phyloP scores from a whole-genome alignment of 2,797 vertebrate species.

The Coracias cyanogaster region DNA sequence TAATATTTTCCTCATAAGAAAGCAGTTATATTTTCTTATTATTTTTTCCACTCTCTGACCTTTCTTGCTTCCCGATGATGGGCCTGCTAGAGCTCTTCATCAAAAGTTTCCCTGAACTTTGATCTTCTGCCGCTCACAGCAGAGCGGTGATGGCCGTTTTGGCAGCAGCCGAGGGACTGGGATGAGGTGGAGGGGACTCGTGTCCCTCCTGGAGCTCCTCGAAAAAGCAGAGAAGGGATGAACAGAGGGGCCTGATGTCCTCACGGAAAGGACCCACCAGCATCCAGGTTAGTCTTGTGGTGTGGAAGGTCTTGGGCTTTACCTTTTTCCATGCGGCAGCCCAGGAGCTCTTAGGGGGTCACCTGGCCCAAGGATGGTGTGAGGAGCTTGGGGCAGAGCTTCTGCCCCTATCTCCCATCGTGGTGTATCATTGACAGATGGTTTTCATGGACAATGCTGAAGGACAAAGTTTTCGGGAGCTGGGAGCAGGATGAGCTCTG shows the following conservation, averaged over 20 bases:
- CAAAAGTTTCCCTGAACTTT: constrained; percentile 74
- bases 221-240: background rate
- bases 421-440: fast-evolving
- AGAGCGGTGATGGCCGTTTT: background rate
- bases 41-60: constrained; percentile 78
- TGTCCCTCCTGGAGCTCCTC: background rate
- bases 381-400: background rate
- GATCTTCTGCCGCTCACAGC: background rate
- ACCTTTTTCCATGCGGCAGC: background rate
- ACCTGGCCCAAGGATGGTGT: background rate
- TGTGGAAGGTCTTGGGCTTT: background rate
- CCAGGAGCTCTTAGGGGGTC: background rate
- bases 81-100: constrained; percentile 66
- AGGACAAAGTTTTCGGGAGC: background rate
- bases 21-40: constrained; percentile 84
- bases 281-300: background rate
- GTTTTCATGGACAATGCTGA: fast-evolving
- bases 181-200: fast-evolving
- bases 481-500: background rate
- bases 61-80: constrained; percentile 76
- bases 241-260: background rate
- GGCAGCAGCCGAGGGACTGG: background rate
- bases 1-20: constrained; percentile 87
- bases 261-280: background rate
- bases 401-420: background rate